Conservation (phyloP, 2,888 invertebrate species). For the Phortica magna region DNA sequence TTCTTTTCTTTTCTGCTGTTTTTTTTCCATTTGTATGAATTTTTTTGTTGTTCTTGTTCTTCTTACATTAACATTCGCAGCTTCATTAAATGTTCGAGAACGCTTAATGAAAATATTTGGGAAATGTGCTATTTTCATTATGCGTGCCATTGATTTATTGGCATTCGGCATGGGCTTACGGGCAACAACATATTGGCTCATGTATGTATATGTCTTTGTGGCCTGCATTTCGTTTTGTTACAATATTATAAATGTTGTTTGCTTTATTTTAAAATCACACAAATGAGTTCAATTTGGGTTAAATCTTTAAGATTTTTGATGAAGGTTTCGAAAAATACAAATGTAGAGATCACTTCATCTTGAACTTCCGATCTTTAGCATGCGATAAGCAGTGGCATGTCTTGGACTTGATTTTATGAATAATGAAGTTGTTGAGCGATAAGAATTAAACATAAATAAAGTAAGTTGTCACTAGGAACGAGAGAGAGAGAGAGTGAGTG, state of each 20-base stretch:
- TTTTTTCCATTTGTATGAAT: conserved; percentile 33
- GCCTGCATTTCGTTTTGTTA: neutral
- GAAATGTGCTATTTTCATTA: conserved; percentile 51
- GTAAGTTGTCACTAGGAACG: no score
- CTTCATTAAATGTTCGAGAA: conserved; percentile 17
- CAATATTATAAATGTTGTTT: conserved; percentile 9
- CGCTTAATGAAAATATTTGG: conserved; percentile 68
- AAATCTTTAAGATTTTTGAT: conserved; percentile 2
- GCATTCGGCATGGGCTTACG: neutral
- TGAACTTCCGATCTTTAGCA: neutral
- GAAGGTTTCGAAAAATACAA: neutral
- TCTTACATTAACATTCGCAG: conserved; percentile 36
- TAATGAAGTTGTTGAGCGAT: no score
- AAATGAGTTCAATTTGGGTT: conserved; percentile 18
- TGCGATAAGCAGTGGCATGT: neutral
- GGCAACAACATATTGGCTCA: neutral
- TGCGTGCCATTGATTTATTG: conserved; percentile 13
- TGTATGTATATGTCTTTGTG: neutral
- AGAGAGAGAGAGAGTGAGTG: no score
- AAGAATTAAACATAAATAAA: no score
- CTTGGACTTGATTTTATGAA: neutral
- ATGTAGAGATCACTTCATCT: neutral
- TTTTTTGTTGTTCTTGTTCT: conserved; percentile 33
- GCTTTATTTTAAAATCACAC: conserved; percentile 9
- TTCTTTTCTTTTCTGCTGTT: conserved; percentile 42